These are phyloP conservation scores for Sycobia sp. DNA, from an alignment of 1,140 invertebrate species.

Conservation along the genomic window DNA sequence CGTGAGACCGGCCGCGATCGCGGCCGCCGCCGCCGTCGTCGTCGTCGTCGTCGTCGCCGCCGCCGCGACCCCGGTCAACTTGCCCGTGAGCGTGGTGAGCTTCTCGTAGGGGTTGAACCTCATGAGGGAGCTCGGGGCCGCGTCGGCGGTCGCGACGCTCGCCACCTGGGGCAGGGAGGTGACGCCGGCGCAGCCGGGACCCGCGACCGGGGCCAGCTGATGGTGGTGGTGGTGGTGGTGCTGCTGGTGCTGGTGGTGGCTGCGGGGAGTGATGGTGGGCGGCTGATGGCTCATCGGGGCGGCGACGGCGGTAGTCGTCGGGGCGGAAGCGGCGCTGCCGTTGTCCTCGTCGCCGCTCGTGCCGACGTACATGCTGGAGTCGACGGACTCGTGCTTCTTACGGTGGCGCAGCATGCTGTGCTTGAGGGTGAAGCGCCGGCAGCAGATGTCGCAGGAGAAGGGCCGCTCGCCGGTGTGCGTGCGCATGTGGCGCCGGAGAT, in stretches of 20 bases:
- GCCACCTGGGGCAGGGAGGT: constrained; percentile 52
- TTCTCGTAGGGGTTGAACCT: constrained; percentile 56
- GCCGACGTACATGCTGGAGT: constrained; percentile 51
- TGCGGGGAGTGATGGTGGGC: constrained; percentile 60
- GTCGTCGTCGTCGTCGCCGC: constrained; percentile 58
- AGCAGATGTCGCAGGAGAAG: constrained; percentile 82
- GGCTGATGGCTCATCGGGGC: constrained; percentile 41
- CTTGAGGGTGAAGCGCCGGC: constrained; percentile 85
- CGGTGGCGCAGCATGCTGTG: constrained; percentile 91
- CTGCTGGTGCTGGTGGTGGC: constrained; percentile 51
- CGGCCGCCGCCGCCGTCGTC: constrained; percentile 63
- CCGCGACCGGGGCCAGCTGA: constrained; percentile 37
- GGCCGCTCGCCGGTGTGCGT: constrained; percentile 83
- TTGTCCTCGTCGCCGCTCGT: constrained; percentile 59
- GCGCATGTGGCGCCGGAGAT: constrained; percentile 88
- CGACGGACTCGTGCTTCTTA: constrained; percentile 75
- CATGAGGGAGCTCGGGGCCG: constrained; percentile 50
- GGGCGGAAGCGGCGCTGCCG: too few relatives aligned
- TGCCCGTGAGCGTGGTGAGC: constrained; percentile 60
- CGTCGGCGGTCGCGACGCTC: constrained; percentile 52
- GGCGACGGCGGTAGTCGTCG: background rate
- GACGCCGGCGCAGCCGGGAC: constrained; percentile 43
- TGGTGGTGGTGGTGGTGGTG: too few relatives aligned
- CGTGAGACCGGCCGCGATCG: constrained; percentile 45
- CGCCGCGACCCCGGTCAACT: constrained; percentile 51